Conservation (phyloP, 2,888 invertebrate species). For the Andrena bucephala region DNA sequence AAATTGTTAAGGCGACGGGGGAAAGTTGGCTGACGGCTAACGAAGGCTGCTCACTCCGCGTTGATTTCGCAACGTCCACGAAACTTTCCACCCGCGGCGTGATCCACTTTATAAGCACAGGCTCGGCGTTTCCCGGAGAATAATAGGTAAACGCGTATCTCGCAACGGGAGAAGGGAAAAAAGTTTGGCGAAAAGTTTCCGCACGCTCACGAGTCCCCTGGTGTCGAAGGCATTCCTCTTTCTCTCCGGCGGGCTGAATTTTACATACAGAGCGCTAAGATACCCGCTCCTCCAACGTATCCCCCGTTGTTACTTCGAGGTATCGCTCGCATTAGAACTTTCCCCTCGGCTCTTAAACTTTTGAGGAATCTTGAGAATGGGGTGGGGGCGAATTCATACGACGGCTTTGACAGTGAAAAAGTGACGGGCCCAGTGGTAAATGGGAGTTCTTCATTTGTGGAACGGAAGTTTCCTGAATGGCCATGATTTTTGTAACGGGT, state of each 20-base stretch:
- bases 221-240: not conserved
- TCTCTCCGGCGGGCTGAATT: not conserved
- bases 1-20: conserved; percentile 8
- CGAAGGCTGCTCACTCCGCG: not conserved
- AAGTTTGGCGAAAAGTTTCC: conserved; percentile 8
- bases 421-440: conserved; percentile 11
- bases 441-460: conserved; percentile 14
- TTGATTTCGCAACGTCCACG: not conserved
- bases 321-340: conserved; percentile 34
- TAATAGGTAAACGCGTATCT: conserved; percentile 19
- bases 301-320: conserved; percentile 9
- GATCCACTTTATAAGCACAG: conserved; percentile 27
- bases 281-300: not conserved
- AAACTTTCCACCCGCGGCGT: not conserved
- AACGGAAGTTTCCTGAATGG: not conserved
- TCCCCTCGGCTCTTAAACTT: conserved; percentile 13
- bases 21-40: conserved; percentile 6
- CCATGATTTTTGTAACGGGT: not conserved
- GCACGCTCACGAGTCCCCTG: not conserved
- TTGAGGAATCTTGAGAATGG: not conserved
- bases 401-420: conserved; percentile 26
- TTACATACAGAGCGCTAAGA: conserved; percentile 5
- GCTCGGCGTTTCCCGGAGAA: not conserved
- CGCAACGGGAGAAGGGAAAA: not conserved
- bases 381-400: not conserved